A percentile compares a stretch with the other conserved stretches of the same genome.
Evolutionary conservation across 2,888 invertebrate species (phyloP).

Genomic region (Rhagonycha lutea): DNA sequence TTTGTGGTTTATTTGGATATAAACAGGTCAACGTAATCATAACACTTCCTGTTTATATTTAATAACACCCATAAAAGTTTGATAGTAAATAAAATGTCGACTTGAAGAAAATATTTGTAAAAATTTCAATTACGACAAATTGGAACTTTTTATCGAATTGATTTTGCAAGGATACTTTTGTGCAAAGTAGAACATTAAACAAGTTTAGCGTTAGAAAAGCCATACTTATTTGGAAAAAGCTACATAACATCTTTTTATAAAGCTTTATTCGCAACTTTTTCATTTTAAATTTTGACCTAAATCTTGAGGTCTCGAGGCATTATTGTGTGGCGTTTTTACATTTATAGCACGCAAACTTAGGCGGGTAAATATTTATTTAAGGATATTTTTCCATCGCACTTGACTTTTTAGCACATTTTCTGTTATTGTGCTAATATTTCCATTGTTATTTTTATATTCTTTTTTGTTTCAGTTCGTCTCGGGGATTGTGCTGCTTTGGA

Average conservation of each 20-base stretch:
- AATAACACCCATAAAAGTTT: neutral
- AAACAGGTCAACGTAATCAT: neutral
- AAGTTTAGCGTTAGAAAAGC: neutral
- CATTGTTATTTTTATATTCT: neutral
- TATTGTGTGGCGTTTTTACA: neutral
- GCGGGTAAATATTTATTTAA: neutral
- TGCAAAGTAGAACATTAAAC: neutral
- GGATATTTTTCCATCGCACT: neutral
- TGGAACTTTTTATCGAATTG: neutral
- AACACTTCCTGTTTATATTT: neutral
- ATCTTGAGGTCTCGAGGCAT: neutral
- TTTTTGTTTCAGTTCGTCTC: conserved; percentile 59
- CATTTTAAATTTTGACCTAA: conserved; percentile 1
- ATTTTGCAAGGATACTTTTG: neutral
- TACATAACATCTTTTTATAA: neutral
- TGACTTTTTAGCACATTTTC: neutral
- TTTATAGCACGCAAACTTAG: neutral
- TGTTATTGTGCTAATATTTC: neutral
- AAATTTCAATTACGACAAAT: neutral
- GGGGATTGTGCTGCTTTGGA: conserved; percentile 63
- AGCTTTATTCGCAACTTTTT: neutral
- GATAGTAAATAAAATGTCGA: neutral
- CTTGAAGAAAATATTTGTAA: neutral
- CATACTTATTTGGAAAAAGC: neutral
- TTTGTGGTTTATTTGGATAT: neutral